Conservation (phyloP, 2,888 invertebrate species). For the Erebia aethiops region DNA sequence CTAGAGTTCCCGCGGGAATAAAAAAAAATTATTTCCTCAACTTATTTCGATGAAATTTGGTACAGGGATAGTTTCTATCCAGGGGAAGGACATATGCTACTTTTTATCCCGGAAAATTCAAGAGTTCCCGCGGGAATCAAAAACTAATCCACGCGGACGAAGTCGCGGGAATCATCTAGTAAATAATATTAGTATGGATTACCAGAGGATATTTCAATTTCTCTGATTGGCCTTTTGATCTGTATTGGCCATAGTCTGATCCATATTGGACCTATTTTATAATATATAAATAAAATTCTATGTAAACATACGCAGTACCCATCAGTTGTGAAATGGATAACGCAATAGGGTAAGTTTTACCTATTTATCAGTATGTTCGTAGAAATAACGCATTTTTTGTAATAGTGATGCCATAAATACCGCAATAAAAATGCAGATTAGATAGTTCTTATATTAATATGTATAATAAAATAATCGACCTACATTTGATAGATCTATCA, state of each 20-base stretch:
- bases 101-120: no score
- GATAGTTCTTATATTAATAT: slow-evolving; percentile 25
- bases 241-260: neutral
- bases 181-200: no score
- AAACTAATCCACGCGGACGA: no score
- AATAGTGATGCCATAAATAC: slow-evolving; percentile 32
- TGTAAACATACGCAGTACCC: neutral
- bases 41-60: no score
- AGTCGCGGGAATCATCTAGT: no score
- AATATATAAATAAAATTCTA: neutral
- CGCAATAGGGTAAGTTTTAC: neutral
- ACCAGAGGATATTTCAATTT: neutral
- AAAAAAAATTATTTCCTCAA: no score
- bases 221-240: no score
- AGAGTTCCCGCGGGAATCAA: no score
- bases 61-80: no score
- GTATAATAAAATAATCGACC: slow-evolving; percentile 22
- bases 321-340: neutral
- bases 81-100: no score
- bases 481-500: slow-evolving; percentile 9
- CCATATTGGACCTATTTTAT: neutral
- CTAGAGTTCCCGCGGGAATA: no score
- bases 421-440: slow-evolving; percentile 27
- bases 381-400: slow-evolving; percentile 15
- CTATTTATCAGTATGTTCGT: neutral